Evolutionary conservation across 2,113 vertebrate species (phyloP).

Genomic region (Callorhinus ursinus): DNA sequence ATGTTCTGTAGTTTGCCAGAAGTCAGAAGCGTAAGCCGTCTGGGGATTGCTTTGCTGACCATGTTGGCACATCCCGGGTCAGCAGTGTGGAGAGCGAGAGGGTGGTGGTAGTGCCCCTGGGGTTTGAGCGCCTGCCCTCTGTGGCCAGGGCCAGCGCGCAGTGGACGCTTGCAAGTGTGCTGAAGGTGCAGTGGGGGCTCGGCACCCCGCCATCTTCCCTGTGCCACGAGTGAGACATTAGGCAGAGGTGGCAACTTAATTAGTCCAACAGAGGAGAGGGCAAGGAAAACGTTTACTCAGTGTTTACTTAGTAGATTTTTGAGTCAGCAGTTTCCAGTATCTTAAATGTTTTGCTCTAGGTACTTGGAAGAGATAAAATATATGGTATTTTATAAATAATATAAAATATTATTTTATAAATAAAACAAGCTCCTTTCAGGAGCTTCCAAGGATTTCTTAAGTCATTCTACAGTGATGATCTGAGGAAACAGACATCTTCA

Average conservation of each 20-base stretch:
- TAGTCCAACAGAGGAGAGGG: neutral
- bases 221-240: neutral
- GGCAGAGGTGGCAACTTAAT: neutral
- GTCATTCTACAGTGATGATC: neutral
- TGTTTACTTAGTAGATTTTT: neutral
- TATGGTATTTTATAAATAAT: neutral
- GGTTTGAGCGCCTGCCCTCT: too few relatives aligned
- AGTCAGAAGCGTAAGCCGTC: too few relatives aligned
- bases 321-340: neutral
- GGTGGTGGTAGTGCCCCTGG: fast-evolving
- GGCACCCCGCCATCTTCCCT: neutral
- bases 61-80: fast-evolving
- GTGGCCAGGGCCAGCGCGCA: too few relatives aligned
- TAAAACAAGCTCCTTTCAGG: neutral
- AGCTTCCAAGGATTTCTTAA: neutral
- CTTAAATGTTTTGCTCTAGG: neutral
- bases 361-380: neutral
- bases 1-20: neutral
- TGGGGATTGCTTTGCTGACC: neutral
- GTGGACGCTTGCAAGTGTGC: neutral
- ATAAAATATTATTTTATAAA: neutral
- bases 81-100: fast-evolving
- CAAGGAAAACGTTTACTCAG: neutral
- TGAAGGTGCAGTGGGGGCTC: neutral
- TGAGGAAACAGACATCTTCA: neutral